phyloP scores from a whole-genome alignment of 2,113 vertebrate species.

The Tympanuchus pallidicinctus region DNA sequence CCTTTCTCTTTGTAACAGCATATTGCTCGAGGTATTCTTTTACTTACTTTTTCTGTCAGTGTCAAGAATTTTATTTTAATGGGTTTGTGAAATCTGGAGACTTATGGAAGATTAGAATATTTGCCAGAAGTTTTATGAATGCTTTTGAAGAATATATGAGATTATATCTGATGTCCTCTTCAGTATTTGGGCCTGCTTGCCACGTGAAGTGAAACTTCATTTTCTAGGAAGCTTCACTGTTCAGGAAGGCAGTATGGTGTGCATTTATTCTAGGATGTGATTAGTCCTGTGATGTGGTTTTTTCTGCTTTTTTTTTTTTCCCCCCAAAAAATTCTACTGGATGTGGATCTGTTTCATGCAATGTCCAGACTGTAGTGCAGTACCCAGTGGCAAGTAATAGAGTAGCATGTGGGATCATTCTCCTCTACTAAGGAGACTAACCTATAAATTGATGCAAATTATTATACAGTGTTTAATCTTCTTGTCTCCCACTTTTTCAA shows the following conservation, averaged over 20 bases:
- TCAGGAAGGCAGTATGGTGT: background rate
- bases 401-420: fast-evolving
- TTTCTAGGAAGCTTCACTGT: background rate
- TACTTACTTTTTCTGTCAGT: background rate
- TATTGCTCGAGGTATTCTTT: background rate
- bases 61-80: constrained; percentile 37
- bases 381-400: background rate
- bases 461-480: background rate
- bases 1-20: background rate
- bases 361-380: background rate
- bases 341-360: background rate
- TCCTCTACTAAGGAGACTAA: background rate
- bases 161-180: background rate
- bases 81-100: constrained; percentile 5
- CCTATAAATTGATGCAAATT: background rate
- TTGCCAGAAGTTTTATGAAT: constrained; percentile 24
- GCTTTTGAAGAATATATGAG: constrained; percentile 11
- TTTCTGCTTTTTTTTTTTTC: background rate
- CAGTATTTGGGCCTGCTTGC: background rate
- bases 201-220: background rate
- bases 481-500: background rate
- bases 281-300: background rate
- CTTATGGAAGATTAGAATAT: constrained; percentile 12
- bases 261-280: background rate
- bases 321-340: background rate